Conservation (phyloP, 2,797 vertebrate species). For the Atherinosoma microstoma region DNA sequence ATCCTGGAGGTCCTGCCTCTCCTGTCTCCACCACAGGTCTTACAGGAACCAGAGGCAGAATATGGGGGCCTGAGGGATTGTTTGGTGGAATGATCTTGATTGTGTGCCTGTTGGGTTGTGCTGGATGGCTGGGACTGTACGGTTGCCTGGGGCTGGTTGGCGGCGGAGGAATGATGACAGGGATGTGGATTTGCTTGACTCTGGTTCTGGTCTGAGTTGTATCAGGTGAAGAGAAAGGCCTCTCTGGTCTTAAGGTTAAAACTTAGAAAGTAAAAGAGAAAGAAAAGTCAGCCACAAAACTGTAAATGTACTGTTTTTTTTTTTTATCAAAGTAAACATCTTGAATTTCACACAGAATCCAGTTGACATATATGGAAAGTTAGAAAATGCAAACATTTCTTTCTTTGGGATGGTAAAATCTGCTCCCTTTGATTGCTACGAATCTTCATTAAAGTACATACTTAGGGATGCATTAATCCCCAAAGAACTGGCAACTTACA, state of each 20-base stretch:
- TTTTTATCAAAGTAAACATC: not conserved
- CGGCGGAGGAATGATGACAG: slow-evolving; percentile 70
- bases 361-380: slow-evolving; percentile 2
- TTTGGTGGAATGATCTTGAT: slow-evolving; percentile 50
- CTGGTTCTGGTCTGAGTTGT: slow-evolving; percentile 55
- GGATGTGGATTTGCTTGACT: slow-evolving; percentile 81
- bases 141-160: slow-evolving; percentile 56
- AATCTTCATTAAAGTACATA: slow-evolving; percentile 37
- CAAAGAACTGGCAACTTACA: too few species aligned
- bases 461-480: not conserved
- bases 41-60: slow-evolving; percentile 35
- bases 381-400: slow-evolving; percentile 11
- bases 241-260: slow-evolving; percentile 65
- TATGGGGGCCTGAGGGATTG: slow-evolving; percentile 36
- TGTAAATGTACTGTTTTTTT: slow-evolving; percentile 8
- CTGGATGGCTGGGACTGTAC: slow-evolving; percentile 34
- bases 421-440: slow-evolving; percentile 11
- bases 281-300: slow-evolving; percentile 6
- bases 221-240: slow-evolving; percentile 61
- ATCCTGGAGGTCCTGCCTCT: slow-evolving; percentile 93
- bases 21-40: slow-evolving; percentile 87
- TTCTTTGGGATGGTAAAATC: slow-evolving; percentile 34
- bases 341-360: not conserved
- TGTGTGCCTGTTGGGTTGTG: slow-evolving; percentile 65
- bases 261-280: slow-evolving; percentile 51